Percentiles rank a stretch among this genome's conserved stretches.
Conservation (phyloP, 2,113 vertebrate species). For the Natator depressus region DNA sequence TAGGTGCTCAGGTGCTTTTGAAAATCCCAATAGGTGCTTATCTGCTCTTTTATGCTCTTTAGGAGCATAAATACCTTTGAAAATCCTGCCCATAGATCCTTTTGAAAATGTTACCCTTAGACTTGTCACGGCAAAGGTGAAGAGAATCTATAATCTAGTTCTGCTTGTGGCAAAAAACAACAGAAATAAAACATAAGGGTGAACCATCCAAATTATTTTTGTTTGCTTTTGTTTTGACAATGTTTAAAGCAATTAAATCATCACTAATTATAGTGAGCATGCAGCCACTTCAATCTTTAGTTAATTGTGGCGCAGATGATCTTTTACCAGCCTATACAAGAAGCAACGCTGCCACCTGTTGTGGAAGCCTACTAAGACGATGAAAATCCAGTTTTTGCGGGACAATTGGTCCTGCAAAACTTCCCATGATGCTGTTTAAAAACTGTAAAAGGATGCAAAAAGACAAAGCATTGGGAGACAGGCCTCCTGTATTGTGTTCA, state of each 20-base stretch:
- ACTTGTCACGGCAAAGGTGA: fast-evolving
- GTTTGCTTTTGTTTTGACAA: fast-evolving
- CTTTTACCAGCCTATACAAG: fast-evolving
- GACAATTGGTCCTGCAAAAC: fast-evolving
- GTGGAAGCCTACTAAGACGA: fast-evolving
- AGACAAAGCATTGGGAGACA: fast-evolving
- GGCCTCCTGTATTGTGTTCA: fast-evolving
- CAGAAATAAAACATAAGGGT: not conserved
- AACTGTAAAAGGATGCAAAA: fast-evolving
- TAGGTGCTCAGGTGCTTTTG: not conserved
- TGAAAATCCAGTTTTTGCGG: fast-evolving
- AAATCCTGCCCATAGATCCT: fast-evolving
- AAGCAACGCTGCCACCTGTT: not conserved
- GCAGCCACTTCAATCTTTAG: not conserved
- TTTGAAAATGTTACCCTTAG: fast-evolving
- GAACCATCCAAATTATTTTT: fast-evolving
- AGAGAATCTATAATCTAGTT: fast-evolving
- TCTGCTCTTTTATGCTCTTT: too few species aligned
- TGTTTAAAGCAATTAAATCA: fast-evolving
- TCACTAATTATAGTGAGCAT: not conserved
- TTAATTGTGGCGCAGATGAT: not conserved
- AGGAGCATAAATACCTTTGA: fast-evolving
- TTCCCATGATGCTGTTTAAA: not conserved
- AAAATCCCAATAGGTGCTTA: too few species aligned
- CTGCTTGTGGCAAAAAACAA: fast-evolving